Conservation (phyloP, 2,113 vertebrate species). For the Cinclus cinclus region DNA sequence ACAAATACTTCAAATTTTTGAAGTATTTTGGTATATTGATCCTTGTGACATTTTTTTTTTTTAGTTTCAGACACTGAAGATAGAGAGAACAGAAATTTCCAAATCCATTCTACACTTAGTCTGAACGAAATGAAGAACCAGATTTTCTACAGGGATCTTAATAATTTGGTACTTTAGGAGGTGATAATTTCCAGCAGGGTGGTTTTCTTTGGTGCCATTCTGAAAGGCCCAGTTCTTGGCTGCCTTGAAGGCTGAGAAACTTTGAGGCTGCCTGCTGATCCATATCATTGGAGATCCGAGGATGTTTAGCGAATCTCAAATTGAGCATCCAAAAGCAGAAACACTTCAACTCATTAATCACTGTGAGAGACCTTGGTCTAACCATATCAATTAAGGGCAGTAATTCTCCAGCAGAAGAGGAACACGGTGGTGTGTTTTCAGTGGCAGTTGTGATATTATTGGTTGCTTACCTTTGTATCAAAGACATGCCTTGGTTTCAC, state of each 20-base stretch:
- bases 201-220: background rate
- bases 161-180: background rate
- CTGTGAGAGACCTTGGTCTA: background rate
- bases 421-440: background rate
- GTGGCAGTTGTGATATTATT: background rate
- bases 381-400: background rate
- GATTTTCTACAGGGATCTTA: background rate
- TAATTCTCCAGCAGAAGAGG: background rate
- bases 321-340: conserved; percentile 25
- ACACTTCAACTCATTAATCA: background rate
- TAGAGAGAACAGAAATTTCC: background rate
- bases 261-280: conserved; percentile 7
- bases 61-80: background rate
- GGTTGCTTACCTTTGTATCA: background rate
- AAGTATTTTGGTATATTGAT: background rate
- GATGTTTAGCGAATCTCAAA: background rate
- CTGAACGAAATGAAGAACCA: background rate
- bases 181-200: background rate
- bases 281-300: background rate
- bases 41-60: background rate
- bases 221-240: background rate
- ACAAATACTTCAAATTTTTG: background rate
- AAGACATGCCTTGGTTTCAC: background rate
- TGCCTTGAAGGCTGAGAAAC: background rate
- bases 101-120: background rate